Percentiles rank a stretch among this genome's conserved stretches.
Evolutionary conservation across 2,888 invertebrate species (phyloP).

Genomic region (Hybos culiciformis): DNA sequence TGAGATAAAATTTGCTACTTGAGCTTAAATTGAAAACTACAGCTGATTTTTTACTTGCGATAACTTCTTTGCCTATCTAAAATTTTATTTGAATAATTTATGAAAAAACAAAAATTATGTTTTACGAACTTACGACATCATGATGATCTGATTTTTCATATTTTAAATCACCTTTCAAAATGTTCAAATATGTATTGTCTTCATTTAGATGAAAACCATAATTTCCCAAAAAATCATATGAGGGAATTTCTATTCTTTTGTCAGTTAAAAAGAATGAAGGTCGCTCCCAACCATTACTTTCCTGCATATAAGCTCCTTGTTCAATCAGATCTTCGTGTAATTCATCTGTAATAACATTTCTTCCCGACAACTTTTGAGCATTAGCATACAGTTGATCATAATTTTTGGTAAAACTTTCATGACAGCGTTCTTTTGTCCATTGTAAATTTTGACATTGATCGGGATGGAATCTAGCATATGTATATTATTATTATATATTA

Average conservation of each 20-base stretch:
- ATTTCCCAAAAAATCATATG: slow-evolving; percentile 78
- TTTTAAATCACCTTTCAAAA: slow-evolving; percentile 59
- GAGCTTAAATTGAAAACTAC: slow-evolving; percentile 80
- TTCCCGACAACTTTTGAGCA: slow-evolving; percentile 68
- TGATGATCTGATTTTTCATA: slow-evolving; percentile 75
- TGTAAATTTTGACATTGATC: slow-evolving; percentile 52
- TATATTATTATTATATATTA: too few species aligned
- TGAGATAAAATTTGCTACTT: slow-evolving; percentile 76
- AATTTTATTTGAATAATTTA: neutral
- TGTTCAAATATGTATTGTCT: slow-evolving; percentile 52
- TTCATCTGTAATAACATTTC: slow-evolving; percentile 54
- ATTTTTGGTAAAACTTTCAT: slow-evolving; percentile 81
- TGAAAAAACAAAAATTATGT: neutral
- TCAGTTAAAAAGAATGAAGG: slow-evolving; percentile 63
- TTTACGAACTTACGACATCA: slow-evolving; percentile 42
- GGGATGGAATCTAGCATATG: slow-evolving; percentile 64
- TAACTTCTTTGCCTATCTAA: slow-evolving; percentile 68
- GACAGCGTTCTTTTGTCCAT: slow-evolving; percentile 71
- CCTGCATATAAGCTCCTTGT: slow-evolving; percentile 76
- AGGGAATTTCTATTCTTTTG: slow-evolving; percentile 22
- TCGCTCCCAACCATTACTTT: slow-evolving; percentile 71
- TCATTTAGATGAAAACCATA: slow-evolving; percentile 54
- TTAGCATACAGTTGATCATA: slow-evolving; percentile 70
- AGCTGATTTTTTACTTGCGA: slow-evolving; percentile 62
- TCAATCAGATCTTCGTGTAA: slow-evolving; percentile 51